Percentiles rank a stretch among this genome's conserved stretches.
phyloP scores from a whole-genome alignment of 2,888 invertebrate species.

The Drosophila heteroneura region DNA sequence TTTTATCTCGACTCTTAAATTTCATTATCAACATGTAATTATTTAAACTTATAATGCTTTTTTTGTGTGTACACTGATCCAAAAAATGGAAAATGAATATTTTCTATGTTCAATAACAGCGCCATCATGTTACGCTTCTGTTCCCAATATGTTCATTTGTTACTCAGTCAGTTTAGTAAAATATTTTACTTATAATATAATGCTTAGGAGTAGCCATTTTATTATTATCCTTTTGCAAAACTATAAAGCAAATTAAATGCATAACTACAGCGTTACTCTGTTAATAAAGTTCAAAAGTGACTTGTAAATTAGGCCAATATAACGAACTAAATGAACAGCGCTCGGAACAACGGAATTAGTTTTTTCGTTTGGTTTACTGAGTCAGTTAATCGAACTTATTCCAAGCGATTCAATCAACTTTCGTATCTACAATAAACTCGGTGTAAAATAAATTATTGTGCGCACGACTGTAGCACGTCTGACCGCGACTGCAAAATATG shows the following conservation, averaged over 20 bases:
- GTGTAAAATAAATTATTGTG: slow-evolving; percentile 14
- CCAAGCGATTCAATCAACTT: slow-evolving; percentile 1
- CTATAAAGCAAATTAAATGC: neutral
- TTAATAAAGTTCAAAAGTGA: neutral
- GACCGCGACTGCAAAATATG: neutral
- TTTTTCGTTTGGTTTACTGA: slow-evolving; percentile 5
- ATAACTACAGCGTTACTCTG: neutral
- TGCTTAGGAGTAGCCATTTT: neutral
- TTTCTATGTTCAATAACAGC: neutral
- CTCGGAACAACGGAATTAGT: neutral
- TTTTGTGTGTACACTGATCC: neutral
- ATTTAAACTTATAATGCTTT: neutral
- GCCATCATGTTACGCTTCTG: neutral
- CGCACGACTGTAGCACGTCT: neutral
- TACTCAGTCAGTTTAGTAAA: neutral
- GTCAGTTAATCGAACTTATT: slow-evolving; percentile 15
- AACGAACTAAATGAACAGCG: slow-evolving; percentile 3
- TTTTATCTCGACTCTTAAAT: neutral
- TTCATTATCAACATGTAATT: neutral
- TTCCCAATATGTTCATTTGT: neutral
- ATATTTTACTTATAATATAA: neutral
- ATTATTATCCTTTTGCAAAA: neutral
- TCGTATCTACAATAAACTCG: neutral
- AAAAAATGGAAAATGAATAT: neutral
- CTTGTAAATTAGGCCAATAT: neutral